Evolutionary conservation across 2,113 vertebrate species (phyloP).

Genomic region (Circaetus gallicus): DNA sequence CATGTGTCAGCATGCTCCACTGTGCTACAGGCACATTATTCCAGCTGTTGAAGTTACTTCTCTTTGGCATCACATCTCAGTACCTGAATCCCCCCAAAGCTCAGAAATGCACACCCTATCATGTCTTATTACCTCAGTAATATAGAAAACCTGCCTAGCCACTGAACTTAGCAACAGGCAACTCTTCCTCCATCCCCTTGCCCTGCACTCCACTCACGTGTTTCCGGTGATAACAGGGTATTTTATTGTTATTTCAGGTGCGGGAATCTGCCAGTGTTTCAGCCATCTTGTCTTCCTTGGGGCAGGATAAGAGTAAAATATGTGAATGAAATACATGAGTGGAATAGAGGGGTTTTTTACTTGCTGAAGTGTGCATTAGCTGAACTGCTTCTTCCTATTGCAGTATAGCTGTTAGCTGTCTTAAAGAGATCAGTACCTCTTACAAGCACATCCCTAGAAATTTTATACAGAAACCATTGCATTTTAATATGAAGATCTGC

Average conservation of each 20-base stretch:
- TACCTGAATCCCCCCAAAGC: slow-evolving; percentile 17
- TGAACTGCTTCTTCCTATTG: background rate
- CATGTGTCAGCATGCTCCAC: background rate
- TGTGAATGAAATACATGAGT: slow-evolving; percentile 43
- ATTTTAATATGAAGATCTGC: background rate
- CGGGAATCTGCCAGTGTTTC: slow-evolving; percentile 37
- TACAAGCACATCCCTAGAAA: background rate
- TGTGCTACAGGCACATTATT: background rate
- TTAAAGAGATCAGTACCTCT: slow-evolving; percentile 17
- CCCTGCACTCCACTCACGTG: background rate
- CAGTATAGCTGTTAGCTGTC: background rate
- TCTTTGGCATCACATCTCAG: background rate
- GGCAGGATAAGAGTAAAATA: slow-evolving; percentile 45
- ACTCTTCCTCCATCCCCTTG: background rate
- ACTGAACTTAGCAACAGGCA: background rate
- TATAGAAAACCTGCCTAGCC: background rate
- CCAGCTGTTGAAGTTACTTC: background rate
- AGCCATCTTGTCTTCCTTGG: slow-evolving; percentile 50
- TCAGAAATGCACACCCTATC: slow-evolving; percentile 13
- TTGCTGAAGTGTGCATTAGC: background rate
- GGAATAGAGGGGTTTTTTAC: background rate
- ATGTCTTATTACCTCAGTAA: background rate
- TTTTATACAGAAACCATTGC: background rate
- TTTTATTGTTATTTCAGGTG: slow-evolving; percentile 58
- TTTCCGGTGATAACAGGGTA: slow-evolving; percentile 35